Conservation (phyloP, 2,113 vertebrate genomes). For the Saguinus imperator region DNA sequence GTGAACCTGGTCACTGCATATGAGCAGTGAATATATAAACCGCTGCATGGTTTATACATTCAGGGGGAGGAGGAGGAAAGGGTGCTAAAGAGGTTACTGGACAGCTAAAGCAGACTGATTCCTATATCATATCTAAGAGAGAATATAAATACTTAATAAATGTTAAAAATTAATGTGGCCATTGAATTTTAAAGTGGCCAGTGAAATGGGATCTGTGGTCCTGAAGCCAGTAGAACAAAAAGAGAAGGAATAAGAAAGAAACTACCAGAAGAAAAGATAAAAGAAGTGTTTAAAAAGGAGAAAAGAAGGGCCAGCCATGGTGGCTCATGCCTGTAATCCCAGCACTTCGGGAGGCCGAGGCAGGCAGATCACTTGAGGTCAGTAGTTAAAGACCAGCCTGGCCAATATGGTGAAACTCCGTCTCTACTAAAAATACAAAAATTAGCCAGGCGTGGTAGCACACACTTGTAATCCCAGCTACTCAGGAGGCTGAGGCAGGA, state of each 20-base stretch:
- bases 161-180: background rate
- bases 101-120: background rate
- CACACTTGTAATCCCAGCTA: background rate
- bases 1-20: no score
- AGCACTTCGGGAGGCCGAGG: background rate
- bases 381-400: background rate
- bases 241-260: background rate
- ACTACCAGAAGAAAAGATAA: background rate
- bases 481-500: background rate
- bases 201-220: background rate
- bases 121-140: background rate
- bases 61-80: fast-evolving
- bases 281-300: background rate
- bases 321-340: background rate
- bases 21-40: no score
- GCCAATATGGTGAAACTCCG: background rate
- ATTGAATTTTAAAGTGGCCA: background rate
- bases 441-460: background rate
- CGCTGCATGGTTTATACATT: background rate
- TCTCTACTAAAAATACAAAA: background rate
- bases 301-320: background rate
- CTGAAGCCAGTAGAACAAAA: background rate
- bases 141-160: background rate
- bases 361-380: background rate
- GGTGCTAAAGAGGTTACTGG: background rate